Conservation (phyloP, 2,888 invertebrate species). For the Hemithea aestivaria region DNA sequence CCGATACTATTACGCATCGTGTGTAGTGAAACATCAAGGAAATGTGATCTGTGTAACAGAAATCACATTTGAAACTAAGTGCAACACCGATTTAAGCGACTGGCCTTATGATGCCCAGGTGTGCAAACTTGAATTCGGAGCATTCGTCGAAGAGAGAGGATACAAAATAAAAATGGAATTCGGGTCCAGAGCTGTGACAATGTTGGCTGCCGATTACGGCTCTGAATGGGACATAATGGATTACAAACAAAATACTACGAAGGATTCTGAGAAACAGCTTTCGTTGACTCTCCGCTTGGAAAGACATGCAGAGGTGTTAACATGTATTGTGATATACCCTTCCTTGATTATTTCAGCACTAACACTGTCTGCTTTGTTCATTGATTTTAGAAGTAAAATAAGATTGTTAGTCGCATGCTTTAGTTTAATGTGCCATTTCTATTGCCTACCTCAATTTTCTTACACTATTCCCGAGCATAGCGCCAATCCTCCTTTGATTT, state of each 20-base stretch:
- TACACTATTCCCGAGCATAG: slow-evolving; percentile 34
- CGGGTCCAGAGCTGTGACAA: slow-evolving; percentile 18
- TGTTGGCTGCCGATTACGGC: slow-evolving; percentile 35
- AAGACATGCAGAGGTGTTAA: slow-evolving; percentile 38
- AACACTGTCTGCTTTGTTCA: slow-evolving; percentile 30
- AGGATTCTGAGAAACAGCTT: slow-evolving; percentile 26
- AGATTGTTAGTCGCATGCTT: slow-evolving; percentile 37
- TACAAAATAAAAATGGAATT: slow-evolving; percentile 24
- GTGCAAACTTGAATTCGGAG: slow-evolving; percentile 33
- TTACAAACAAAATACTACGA: slow-evolving; percentile 26
- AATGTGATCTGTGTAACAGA: slow-evolving; percentile 16
- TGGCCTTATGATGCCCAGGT: slow-evolving; percentile 45
- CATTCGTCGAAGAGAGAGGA: neutral
- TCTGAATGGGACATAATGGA: slow-evolving; percentile 45
- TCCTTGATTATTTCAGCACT: slow-evolving; percentile 33
- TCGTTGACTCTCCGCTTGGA: slow-evolving; percentile 39
- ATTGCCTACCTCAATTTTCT: slow-evolving; percentile 30
- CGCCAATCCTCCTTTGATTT: slow-evolving; percentile 34
- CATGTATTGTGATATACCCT: slow-evolving; percentile 39
- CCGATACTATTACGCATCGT: slow-evolving; percentile 14
- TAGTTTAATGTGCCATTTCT: slow-evolving; percentile 39
- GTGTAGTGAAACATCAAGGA: slow-evolving; percentile 29
- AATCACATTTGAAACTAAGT: slow-evolving; percentile 16
- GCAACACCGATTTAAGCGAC: slow-evolving; percentile 32
- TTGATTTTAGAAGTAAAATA: slow-evolving; percentile 32